Evolutionary conservation across 2,888 invertebrate genomes (phyloP), one percentile per base, ranked within the genome.

Genomic region (Nomada goodeniana): DNA sequence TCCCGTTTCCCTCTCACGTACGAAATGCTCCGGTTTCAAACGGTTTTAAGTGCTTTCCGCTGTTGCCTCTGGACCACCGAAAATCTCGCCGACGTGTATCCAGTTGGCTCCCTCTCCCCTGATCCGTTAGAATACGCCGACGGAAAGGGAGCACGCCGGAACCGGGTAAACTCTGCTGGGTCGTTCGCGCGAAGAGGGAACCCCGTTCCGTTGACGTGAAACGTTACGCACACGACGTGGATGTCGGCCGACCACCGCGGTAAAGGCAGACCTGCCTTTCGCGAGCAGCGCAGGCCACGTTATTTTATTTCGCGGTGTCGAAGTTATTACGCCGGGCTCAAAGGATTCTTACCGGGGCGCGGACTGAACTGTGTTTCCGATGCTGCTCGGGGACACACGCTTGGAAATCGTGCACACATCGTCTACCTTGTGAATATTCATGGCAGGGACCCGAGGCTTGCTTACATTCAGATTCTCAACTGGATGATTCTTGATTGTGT

Each of bases 21-120:
- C 85, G 67, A 70, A 63, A 67, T 80, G 76, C 84, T 74, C 71
- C 64, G 76, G 71, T 83, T 80, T 88, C 85, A 78, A 87, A 84
- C 85, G 86, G 85, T 88, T 88, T 89, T 90, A 90, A 90, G 90
- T 90, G 90, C 90, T 90, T 90, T 90, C 88, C 87, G 83, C 85
- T 90, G 90, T 90, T 81, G 79, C 61, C 74, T 55, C 77, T 55
- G 59, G 80, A 82, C 80, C 76, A 74, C 74, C 85, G 72, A 88
- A 86, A 86, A 83, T 77, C 81, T 76, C 67, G 44, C 71, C 75
- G 67, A 7, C 60, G 65, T 76, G 44, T 57, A 67, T 11, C 63
- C 20, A 36, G 10, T 47, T 11, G 18, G 10, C 47, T 26, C 50
- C 61, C 23, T 50, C 29, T 52, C 60, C 60, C 76, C 69, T 47